Evolutionary conservation across 1,140 invertebrate genomes (phyloP).

Genomic region (Fopius arisanus): DNA sequence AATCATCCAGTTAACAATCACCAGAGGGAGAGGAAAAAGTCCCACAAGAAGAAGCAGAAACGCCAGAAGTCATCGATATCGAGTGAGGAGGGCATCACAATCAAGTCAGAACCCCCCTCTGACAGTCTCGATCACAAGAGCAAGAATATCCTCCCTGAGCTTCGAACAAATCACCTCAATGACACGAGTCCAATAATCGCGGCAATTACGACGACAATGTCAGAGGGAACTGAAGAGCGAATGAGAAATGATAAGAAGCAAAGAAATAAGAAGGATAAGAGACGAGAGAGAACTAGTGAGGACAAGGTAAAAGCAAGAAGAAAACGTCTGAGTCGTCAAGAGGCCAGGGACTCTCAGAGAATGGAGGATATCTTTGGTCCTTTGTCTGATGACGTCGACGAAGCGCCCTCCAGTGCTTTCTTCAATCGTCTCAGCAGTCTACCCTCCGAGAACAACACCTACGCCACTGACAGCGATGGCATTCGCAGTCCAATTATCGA

Average conservation of each 20-base stretch:
- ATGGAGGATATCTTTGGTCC: slow-evolving; percentile 90
- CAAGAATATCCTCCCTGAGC: slow-evolving; percentile 47
- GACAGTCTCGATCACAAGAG: slow-evolving; percentile 56
- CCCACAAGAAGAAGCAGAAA: slow-evolving; percentile 84
- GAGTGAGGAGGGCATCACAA: slow-evolving; percentile 65
- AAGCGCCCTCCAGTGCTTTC: slow-evolving; percentile 49
- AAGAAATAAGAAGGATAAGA: slow-evolving; percentile 76
- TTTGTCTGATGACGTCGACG: slow-evolving; percentile 75
- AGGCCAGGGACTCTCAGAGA: slow-evolving; percentile 66
- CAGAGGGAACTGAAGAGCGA: slow-evolving; percentile 67
- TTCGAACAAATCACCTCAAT: slow-evolving; percentile 51
- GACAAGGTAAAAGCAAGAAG: slow-evolving; percentile 68
- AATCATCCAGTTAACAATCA: slow-evolving; percentile 58
- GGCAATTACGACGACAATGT: slow-evolving; percentile 48
- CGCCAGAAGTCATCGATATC: slow-evolving; percentile 74
- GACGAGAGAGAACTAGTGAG: slow-evolving; percentile 73
- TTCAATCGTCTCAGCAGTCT: slow-evolving; percentile 50
- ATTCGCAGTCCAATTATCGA: slow-evolving; percentile 46
- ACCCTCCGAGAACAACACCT: slow-evolving; percentile 49
- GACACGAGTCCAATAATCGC: slow-evolving; percentile 34
- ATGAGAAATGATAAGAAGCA: slow-evolving; percentile 65
- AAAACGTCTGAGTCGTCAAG: slow-evolving; percentile 65
- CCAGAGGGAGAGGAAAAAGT: slow-evolving; percentile 70
- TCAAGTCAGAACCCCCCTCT: slow-evolving; percentile 47
- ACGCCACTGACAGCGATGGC: slow-evolving; percentile 56